Base-by-base conservation (phyloP, 2,797 vertebrate genomes). In the Pipistrellus pipistrellus region DNA sequence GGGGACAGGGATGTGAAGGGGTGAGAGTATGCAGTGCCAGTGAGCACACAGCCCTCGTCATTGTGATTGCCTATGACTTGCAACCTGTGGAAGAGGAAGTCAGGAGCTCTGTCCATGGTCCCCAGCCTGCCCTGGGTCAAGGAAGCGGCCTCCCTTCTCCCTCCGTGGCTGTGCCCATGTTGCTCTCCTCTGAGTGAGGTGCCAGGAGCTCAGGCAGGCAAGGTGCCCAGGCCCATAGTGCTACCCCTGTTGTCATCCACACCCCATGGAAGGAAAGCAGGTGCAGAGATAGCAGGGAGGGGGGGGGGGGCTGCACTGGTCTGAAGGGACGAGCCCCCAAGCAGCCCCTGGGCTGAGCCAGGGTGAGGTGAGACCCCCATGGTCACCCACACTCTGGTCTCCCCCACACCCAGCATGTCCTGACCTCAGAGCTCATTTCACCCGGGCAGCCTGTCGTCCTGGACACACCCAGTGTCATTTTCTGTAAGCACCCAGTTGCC, bases 361-460 rank as follows among this genome's bases (percentile, higher is more conserved):
- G 35, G n/a, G 21, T 6, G 8, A 41, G 66, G 30, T 10, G 32
- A 27, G 46, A 46, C 41, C 53, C 17, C 12, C 5, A 1, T 17
- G 48, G 53, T 32, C 0, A 0, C 12, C 46, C 21, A 48, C 2
- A 8, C 21, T 68, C 2, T 8, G 21, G 14, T 69, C 62, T 17
- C 1, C 55, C n/a, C 27, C 2, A 46, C 75, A 35, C 30, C 32
- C 59, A 32, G 17, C 2, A 0, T 0, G 15, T 23, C 57, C 44
- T 8, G 11, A 14, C 35, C 23, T 88, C 46, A 2, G 57, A 53
- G 32, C 35, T 89, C 20, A 8, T 57, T 59, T 30, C 14, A 5
- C 30, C 41, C 27, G 8, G 27, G 27, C 27, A 32, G 15, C 64
- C 53, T 1, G 3, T 25, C 18, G 41, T 14, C 32, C 51, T 30